Conservation (phyloP, 2,797 vertebrate genomes). For the Sitta carolinensis region DNA sequence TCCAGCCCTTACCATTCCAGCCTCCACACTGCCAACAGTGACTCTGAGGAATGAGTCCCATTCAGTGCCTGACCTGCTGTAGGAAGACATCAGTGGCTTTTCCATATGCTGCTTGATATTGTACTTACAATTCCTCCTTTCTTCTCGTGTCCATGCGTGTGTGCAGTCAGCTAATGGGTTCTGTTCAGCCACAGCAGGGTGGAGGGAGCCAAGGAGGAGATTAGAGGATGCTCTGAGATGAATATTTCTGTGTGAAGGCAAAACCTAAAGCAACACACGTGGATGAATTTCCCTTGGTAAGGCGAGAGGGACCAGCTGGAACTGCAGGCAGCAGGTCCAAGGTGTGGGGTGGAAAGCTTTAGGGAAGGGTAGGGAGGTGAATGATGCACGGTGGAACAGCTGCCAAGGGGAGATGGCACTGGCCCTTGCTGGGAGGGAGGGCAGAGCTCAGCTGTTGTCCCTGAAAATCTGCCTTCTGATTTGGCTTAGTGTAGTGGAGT, state of each 20-base stretch:
- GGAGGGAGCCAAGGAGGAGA: background rate
- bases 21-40: background rate
- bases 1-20: background rate
- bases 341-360: background rate
- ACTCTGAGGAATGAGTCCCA: background rate
- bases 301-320: background rate
- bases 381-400: background rate
- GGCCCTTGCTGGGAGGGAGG: background rate
- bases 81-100: background rate
- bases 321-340: background rate
- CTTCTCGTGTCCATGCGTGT: background rate
- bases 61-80: background rate
- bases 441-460: too few species aligned
- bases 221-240: background rate
- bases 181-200: background rate
- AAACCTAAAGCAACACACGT: background rate
- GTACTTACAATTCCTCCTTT: background rate
- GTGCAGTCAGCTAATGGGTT: background rate
- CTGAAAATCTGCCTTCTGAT: too few species aligned
- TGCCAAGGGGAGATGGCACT: background rate
- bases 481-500: too few species aligned
- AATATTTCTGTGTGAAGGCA: background rate
- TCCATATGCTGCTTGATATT: slow-evolving; percentile 6
- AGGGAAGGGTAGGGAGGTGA: background rate
- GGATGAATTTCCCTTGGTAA: background rate